Evolutionary conservation across 2,797 vertebrate genomes (phyloP).

Genomic region (Rhinatrema bivittatum): DNA sequence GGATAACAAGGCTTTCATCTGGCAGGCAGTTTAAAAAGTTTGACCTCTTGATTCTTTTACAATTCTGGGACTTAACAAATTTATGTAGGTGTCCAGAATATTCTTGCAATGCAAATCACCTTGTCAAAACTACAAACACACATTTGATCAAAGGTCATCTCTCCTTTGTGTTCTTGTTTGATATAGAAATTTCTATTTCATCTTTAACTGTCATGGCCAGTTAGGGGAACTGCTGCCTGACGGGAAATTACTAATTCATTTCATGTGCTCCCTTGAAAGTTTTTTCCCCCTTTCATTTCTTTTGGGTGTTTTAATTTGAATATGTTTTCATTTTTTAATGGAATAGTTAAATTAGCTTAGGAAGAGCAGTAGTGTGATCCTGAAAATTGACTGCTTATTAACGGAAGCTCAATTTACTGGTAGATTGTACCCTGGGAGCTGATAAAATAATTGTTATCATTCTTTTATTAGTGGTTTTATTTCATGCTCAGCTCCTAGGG

Average conservation of each 20-base stretch:
- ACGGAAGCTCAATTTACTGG: conserved; percentile 39
- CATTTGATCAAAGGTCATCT: conserved; percentile 88
- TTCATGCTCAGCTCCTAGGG: conserved; percentile 19
- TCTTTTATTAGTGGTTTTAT: conserved; percentile 25
- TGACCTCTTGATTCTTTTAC: conserved; percentile 73
- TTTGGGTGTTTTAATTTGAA: conserved; percentile 49
- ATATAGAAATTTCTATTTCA: conserved; percentile 88
- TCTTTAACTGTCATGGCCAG: conserved; percentile 69
- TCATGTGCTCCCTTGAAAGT: conserved; percentile 21
- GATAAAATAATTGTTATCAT: conserved; percentile 26
- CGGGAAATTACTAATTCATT: conserved; percentile 44
- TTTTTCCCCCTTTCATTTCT: conserved; percentile 30
- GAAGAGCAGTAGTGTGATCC: conserved; percentile 33
- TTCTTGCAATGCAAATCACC: conserved; percentile 80
- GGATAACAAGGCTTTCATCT: conserved; percentile 38
- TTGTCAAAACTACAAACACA: conserved; percentile 82
- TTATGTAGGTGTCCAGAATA: conserved; percentile 50
- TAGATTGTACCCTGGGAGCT: conserved; percentile 28
- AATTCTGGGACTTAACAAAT: conserved; percentile 62
- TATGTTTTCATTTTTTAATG: conserved; percentile 55
- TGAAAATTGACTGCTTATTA: conserved; percentile 45
- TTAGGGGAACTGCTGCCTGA: conserved; percentile 52
- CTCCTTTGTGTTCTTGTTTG: conserved; percentile 80
- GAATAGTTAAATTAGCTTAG: conserved; percentile 46
- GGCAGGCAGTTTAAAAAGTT: conserved; percentile 54